Conservation (phyloP, 2,888 invertebrate species). For the Callinectes sapidus region DNA sequence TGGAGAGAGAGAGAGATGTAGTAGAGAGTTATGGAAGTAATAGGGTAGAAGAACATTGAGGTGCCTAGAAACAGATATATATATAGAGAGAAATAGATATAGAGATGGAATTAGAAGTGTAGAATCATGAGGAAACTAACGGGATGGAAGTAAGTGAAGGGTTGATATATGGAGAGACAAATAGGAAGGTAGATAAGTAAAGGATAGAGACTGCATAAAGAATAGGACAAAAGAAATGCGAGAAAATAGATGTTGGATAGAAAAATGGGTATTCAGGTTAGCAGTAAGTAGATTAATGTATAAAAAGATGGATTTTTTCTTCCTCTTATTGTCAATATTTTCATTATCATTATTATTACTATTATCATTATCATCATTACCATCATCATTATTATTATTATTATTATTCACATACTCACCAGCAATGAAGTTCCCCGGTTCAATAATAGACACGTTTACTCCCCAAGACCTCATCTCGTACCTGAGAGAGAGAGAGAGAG, state of each 20-base stretch:
- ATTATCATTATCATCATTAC: too few relatives aligned
- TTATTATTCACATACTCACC: constrained; percentile 76
- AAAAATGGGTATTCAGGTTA: neutral
- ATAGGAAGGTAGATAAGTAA: neutral
- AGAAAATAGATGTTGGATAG: neutral
- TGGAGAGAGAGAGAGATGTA: too few relatives aligned
- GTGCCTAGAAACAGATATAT: too few relatives aligned
- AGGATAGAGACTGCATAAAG: neutral
- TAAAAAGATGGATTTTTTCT: neutral
- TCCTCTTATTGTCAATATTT: too few relatives aligned
- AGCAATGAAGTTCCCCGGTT: constrained; percentile 89
- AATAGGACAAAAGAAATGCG: neutral
- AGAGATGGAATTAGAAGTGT: too few relatives aligned
- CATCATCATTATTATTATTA: neutral
- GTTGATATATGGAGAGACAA: neutral
- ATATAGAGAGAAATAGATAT: too few relatives aligned
- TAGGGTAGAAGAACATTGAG: too few relatives aligned
- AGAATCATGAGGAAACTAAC: too few relatives aligned
- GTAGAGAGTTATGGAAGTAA: too few relatives aligned
- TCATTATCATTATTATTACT: neutral
- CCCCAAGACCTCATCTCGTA: constrained; percentile 78
- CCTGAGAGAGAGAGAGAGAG: constrained; percentile 76
- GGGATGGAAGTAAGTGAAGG: neutral
- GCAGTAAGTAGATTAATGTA: neutral
- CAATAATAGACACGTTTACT: constrained; percentile 89